phyloP scores from a whole-genome alignment of 2,113 vertebrate species.

The Carassius auratus region DNA sequence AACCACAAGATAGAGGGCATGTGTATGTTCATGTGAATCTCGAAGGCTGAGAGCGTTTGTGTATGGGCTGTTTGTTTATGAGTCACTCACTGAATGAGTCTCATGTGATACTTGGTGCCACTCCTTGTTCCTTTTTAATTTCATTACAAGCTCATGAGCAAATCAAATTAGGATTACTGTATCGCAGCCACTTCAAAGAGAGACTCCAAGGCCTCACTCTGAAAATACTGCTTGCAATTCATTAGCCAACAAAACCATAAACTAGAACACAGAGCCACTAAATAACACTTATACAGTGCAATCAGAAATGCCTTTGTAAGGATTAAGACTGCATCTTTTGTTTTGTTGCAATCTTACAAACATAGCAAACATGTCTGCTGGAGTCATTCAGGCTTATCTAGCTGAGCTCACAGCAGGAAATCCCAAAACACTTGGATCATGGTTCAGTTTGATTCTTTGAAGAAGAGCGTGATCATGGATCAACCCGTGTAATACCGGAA shows the following conservation, averaged over 20 bases:
- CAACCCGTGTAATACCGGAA: not conserved
- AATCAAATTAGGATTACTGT: not conserved
- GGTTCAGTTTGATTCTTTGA: not conserved
- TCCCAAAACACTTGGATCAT: constrained; percentile 6
- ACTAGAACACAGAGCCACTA: not conserved
- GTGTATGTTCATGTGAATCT: constrained; percentile 24
- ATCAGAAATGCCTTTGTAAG: not conserved
- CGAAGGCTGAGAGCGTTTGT: not conserved
- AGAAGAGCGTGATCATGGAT: not conserved
- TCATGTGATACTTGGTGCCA: constrained; percentile 55
- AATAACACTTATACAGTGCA: not conserved
- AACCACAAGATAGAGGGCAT: constrained; percentile 13
- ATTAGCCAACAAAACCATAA: not conserved
- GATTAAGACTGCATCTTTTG: not conserved
- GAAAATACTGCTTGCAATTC: not conserved
- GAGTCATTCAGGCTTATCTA: constrained; percentile 6
- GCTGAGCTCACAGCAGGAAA: constrained; percentile 25
- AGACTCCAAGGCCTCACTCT: not conserved
- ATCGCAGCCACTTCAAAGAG: not conserved
- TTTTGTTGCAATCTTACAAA: not conserved
- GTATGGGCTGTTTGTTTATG: constrained; percentile 14
- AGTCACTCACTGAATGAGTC: constrained; percentile 44
- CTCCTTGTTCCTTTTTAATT: constrained; percentile 6
- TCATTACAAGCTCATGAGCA: not conserved
- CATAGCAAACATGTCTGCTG: not conserved